These are phyloP conservation scores for Edolisoma coerulescens DNA, from an alignment of 2,113 vertebrate genomes.

Conservation along the genomic window DNA sequence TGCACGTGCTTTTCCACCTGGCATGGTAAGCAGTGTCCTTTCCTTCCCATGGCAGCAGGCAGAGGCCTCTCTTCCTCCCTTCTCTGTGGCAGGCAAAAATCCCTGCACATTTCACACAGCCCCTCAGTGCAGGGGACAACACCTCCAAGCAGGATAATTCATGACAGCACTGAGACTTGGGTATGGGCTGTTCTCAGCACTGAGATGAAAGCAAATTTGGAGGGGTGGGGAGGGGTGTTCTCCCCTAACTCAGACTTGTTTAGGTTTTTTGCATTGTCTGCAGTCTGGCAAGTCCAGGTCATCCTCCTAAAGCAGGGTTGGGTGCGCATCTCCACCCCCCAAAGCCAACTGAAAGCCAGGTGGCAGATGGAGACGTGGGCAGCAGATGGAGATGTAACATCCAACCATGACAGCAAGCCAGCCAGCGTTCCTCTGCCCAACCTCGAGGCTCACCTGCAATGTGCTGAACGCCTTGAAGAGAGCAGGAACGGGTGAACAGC, in stretches of 20 bases:
- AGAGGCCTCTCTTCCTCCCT: not conserved
- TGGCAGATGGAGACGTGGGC: not conserved
- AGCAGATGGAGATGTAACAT: not conserved
- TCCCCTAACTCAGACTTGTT: not conserved
- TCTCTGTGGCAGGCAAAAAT: not conserved
- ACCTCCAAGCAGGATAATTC: not conserved
- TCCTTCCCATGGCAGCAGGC: not conserved
- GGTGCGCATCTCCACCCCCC: not conserved
- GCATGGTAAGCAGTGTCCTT: not conserved
- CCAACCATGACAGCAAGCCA: not conserved
- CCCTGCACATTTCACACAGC: not conserved
- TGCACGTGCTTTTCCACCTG: not conserved
- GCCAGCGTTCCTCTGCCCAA: not conserved
- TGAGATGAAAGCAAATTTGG: not conserved
- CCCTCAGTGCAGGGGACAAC: not conserved
- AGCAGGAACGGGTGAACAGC: constrained; percentile 70
- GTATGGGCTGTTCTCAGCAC: not conserved
- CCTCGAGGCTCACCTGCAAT: constrained; percentile 73
- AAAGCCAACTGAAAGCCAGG: not conserved
- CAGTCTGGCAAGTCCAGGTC: not conserved
- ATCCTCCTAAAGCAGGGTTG: not conserved
- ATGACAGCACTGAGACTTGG: not conserved
- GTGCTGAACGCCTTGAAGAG: constrained; percentile 74
- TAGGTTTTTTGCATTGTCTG: not conserved
- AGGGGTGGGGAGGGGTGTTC: not conserved